Percentiles rank a stretch among this genome's conserved stretches.
These are phyloP conservation scores for Penaeus japonicus DNA, from an alignment of 1,140 invertebrate genomes.

Conservation along the genomic window DNA sequence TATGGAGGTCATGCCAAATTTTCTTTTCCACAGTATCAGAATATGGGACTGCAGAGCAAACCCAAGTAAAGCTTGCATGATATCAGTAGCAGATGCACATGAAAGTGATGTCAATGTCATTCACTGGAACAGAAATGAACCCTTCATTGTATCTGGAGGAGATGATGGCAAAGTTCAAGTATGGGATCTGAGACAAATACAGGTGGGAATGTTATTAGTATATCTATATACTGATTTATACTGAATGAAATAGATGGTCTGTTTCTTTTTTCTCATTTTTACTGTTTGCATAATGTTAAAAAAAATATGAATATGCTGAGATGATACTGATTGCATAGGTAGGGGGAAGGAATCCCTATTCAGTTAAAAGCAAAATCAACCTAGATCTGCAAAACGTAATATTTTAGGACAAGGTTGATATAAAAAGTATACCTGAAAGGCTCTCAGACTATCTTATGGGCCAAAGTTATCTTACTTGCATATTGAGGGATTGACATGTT, in stretches of 20 bases:
- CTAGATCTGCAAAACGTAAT: too few relatives aligned
- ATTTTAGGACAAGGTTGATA: too few relatives aligned
- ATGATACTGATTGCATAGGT: too few relatives aligned
- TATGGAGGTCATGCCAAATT: not conserved
- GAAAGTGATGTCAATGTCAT: slow-evolving; percentile 96
- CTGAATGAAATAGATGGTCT: not conserved
- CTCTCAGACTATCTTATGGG: too few relatives aligned
- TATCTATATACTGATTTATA: not conserved
- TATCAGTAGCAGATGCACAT: slow-evolving; percentile 88
- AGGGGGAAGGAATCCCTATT: too few relatives aligned
- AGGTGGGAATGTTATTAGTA: slow-evolving; percentile 64
- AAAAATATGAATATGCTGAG: too few relatives aligned
- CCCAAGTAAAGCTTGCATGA: slow-evolving; percentile 89
- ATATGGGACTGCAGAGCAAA: slow-evolving; percentile 89
- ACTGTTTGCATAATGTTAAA: too few relatives aligned
- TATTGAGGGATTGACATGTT: too few relatives aligned
- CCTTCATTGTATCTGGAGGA: slow-evolving; percentile 90
- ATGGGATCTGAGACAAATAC: slow-evolving; percentile 94
- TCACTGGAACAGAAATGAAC: slow-evolving; percentile 92
- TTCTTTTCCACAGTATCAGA: slow-evolving; percentile 71
- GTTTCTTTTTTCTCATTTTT: not conserved
- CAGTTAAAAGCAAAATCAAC: too few relatives aligned
- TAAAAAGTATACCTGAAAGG: too few relatives aligned
- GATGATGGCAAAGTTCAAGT: slow-evolving; percentile 94
- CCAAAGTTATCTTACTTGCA: too few relatives aligned